phyloP scores from a whole-genome alignment of 2,797 vertebrate species.

The Tympanoctomys barrerae region DNA sequence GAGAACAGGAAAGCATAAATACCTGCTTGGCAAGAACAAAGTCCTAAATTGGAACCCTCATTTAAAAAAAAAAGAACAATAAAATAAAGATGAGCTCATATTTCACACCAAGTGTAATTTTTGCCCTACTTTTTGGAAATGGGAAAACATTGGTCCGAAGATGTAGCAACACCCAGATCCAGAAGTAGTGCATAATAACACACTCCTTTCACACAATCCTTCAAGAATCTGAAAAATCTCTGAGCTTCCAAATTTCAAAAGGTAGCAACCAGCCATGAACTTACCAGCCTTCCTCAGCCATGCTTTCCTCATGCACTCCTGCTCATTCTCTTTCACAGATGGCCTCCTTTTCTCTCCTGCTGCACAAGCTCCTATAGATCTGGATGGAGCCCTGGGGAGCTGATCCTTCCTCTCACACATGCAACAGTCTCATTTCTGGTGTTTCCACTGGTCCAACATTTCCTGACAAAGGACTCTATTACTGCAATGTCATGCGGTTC shows the following conservation, averaged over 20 bases:
- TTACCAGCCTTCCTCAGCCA: neutral
- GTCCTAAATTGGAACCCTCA: too few species aligned
- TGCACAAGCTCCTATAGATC: neutral
- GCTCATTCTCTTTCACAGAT: neutral
- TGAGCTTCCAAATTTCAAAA: neutral
- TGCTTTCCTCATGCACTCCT: too few species aligned
- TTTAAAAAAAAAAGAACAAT: neutral
- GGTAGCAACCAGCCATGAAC: fast-evolving
- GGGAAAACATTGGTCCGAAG: neutral
- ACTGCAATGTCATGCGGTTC: neutral
- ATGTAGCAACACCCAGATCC: neutral
- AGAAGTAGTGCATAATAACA: neutral
- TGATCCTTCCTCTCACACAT: neutral
- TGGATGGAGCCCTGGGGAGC: neutral
- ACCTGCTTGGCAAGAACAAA: too few species aligned
- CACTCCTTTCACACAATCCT: neutral
- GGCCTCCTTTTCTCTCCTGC: too few species aligned
- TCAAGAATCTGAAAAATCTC: neutral
- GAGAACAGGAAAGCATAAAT: too few species aligned
- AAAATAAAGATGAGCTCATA: neutral
- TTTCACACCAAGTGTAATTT: neutral
- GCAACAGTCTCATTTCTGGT: neutral
- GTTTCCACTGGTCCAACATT: neutral
- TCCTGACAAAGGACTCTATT: neutral
- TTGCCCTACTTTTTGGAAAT: neutral